Evolutionary conservation across 2,797 vertebrate species (phyloP), one percentile per base, ranked within the genome.

Genomic region (Trachops cirrhosus): DNA sequence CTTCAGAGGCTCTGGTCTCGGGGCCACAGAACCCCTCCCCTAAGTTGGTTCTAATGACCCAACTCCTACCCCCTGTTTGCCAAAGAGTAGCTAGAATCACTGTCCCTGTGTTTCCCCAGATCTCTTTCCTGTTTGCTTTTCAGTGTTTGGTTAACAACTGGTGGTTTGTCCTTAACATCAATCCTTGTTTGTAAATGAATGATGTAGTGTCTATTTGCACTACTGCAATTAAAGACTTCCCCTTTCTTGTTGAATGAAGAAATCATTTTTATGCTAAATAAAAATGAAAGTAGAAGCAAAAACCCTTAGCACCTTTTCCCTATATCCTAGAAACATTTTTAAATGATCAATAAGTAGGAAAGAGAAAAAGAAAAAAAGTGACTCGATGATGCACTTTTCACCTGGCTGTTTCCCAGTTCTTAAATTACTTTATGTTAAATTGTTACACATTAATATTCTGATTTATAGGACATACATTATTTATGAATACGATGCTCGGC

Each of bases 201-300:
- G 8, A 8, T 0, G 10, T n/a, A 32, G 14, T 11, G 71, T 83
- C 3, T 77, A 3, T 67, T 80, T 83, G 26, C 21, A 50, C 2
- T 0, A 32, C 21, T 39, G 91, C 73, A 68, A 52, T 34, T n/a
- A 70, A 94, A 70, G 18, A 32, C 26, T 64, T 70, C 18, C 46
- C 3, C 67, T 68, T 57, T 88, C 6, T 41, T 91, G 5, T 48
- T 62, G 41, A 57, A 44, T 39, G 26, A 64, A 93, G 32, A 37
- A 82, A 24, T 32, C 29, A 32, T 44, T 50, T 73, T 59, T n/a
- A 46, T 74, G 2, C 32, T 87, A 39, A 87, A 24, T 46, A 71
- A 73, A 80, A 92, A 86, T 86, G 34, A 77, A 89, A 93, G 14
- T 48, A 74, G 29, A 62, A 74, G 16, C 18, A 8, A 75, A 88